Conservation (phyloP, 1,140 invertebrate species). For the Neuroterus valhalla region DNA sequence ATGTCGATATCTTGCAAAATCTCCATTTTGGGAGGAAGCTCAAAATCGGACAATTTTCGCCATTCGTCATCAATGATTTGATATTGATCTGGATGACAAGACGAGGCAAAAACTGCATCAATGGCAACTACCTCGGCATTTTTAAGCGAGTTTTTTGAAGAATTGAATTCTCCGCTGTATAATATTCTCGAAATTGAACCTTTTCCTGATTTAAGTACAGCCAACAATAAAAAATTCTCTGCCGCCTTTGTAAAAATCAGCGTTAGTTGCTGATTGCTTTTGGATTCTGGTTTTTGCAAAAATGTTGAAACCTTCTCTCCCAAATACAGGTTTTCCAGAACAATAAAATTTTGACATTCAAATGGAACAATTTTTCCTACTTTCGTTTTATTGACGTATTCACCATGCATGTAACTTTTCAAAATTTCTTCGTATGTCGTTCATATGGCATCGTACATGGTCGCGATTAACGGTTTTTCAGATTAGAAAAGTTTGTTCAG, state of each 20-base stretch:
- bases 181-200: slow-evolving; percentile 30
- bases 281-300: no score
- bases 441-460: no score
- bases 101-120: background rate
- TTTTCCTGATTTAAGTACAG: slow-evolving; percentile 21
- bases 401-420: slow-evolving; percentile 46
- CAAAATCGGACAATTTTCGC: slow-evolving; percentile 11
- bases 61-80: slow-evolving; percentile 34
- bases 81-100: background rate
- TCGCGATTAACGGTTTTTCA: no score
- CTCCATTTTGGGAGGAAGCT: slow-evolving; percentile 24
- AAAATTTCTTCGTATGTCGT: slow-evolving; percentile 45
- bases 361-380: no score
- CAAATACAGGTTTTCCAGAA: no score
- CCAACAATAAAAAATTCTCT: slow-evolving; percentile 27
- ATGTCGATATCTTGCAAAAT: slow-evolving; percentile 2
- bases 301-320: no score
- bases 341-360: no score
- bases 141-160: background rate
- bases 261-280: no score
- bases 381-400: no score
- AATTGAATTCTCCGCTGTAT: slow-evolving; percentile 8
- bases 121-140: background rate
- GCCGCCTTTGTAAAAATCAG: no score
- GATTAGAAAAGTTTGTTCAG: no score